Conservation (phyloP, 2,888 invertebrate species). For the Hesperia comma region DNA sequence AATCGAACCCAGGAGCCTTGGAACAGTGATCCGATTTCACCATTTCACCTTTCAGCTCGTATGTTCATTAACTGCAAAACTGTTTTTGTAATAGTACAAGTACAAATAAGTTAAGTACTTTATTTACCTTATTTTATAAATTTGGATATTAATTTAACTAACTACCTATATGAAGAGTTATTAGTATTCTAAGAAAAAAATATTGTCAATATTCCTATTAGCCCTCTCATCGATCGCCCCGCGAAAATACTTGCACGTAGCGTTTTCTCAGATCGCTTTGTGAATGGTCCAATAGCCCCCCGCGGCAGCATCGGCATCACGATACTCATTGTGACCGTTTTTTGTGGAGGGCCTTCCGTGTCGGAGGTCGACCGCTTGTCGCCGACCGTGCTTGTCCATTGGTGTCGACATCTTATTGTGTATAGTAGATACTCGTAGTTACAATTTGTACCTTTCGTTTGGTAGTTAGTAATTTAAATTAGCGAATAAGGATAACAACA, state of each 20-base stretch:
- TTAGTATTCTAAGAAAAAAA: background rate
- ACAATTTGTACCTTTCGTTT: background rate
- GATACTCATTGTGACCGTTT: constrained; percentile 65
- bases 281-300: constrained; percentile 68
- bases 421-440: background rate
- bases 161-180: too few species aligned
- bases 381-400: constrained; percentile 57
- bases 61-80: too few species aligned
- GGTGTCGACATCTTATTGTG: constrained; percentile 27
- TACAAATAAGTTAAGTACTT: too few species aligned
- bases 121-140: too few species aligned
- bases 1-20: too few species aligned
- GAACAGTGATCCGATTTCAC: too few species aligned
- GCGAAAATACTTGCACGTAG: constrained; percentile 74
- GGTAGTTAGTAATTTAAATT: background rate
- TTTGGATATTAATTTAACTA: too few species aligned
- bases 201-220: background rate
- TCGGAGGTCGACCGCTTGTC: constrained; percentile 67
- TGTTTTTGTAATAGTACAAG: too few species aligned
- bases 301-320: constrained; percentile 70
- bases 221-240: constrained; percentile 46
- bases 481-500: background rate
- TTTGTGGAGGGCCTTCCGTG: constrained; percentile 73
- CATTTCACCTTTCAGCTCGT: too few species aligned
- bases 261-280: constrained; percentile 63